Base-by-base conservation (phyloP, 1,140 invertebrate species). In the Drosophila truncata region DNA sequence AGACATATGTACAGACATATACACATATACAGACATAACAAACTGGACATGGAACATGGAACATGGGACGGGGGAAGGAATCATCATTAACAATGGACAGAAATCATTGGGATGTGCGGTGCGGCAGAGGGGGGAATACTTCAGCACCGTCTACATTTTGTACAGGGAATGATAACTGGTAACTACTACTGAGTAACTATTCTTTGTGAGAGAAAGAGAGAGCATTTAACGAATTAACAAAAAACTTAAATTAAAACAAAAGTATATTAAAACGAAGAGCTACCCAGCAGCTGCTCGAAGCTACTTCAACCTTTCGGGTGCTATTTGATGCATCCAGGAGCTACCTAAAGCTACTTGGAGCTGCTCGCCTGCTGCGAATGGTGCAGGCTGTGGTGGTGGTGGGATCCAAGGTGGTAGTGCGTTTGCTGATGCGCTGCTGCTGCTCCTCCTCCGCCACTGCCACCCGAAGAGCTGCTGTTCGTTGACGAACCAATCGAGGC, bases 301-400 rank as follows among this genome's bases (percentile, higher is more conserved):
- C 20, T 23, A 23, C 42, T 14, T 3, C 6, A 6, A 23, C 20
- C 5, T 20, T 82, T 52, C 77, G 77, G 42, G 80, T 62, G 44
- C 71, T 27, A n/a, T 8, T 47, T 14, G 29, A 6, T n/a, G n/a
- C 33, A 8, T 7, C 13, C 20, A 23, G 16, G 31, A n/a, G 11
- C 54, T 4, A 18, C 23, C 9, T n/a, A 27, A 50, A 18, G 47
- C 47, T 83, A 87, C 65, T 87, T 87, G 42, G 84, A 66, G 49
- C 76, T 61, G 37, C 64, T 39, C 46, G 41, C 14, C 35, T 67
- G 62, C 35, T 66, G 61, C 23, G 63, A 39, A 10, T 66, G 42
- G 54, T 78, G 62, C 9, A 47, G 50, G 14, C 37, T 57, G 44
- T 78, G 75, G 14, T 46, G 63, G 44, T 78, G 75, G 66, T 78